A percentile compares a stretch with the other conserved stretches of the same genome.
Evolutionary conservation across 1,140 invertebrate species (phyloP).

Genomic region (Pararge aegeria): DNA sequence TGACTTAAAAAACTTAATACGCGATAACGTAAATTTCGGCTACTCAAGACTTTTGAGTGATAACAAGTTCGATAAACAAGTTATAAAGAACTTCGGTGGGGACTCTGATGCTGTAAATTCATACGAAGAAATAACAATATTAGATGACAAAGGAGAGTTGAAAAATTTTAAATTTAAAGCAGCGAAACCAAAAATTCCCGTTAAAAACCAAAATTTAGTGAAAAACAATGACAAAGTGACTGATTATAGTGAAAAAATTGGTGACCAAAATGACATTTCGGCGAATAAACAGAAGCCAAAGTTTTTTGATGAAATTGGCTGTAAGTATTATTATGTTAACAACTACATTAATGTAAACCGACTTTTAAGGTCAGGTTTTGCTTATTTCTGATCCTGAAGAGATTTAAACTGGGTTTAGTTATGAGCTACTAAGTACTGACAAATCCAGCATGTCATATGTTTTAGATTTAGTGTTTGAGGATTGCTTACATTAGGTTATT

Average conservation of each 20-base stretch:
- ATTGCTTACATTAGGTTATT: too few species aligned
- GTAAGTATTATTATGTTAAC: slow-evolving; percentile 53
- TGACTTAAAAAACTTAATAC: slow-evolving; percentile 44
- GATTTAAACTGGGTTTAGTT: too few species aligned
- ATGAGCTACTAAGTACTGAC: too few species aligned
- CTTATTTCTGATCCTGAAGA: too few species aligned
- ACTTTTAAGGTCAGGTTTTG: too few species aligned
- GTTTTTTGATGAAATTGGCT: slow-evolving; percentile 62
- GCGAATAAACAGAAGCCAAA: slow-evolving; percentile 39
- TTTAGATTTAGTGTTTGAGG: too few species aligned
- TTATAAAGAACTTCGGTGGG: slow-evolving; percentile 43
- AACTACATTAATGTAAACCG: too few species aligned
- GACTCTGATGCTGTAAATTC: slow-evolving; percentile 48
- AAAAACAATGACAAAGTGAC: slow-evolving; percentile 24
- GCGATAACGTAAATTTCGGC: slow-evolving; percentile 32
- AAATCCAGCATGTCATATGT: too few species aligned
- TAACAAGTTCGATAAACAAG: slow-evolving; percentile 44
- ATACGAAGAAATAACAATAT: slow-evolving; percentile 63
- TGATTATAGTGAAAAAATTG: slow-evolving; percentile 17
- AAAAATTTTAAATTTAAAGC: slow-evolving; percentile 65
- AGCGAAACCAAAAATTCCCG: slow-evolving; percentile 37
- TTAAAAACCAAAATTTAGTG: slow-evolving; percentile 31
- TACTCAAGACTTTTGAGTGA: slow-evolving; percentile 48
- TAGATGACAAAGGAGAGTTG: slow-evolving; percentile 54
- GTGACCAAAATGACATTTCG: background rate